Conservation (phyloP, 2,888 invertebrate species). For the Rapana venosa region DNA sequence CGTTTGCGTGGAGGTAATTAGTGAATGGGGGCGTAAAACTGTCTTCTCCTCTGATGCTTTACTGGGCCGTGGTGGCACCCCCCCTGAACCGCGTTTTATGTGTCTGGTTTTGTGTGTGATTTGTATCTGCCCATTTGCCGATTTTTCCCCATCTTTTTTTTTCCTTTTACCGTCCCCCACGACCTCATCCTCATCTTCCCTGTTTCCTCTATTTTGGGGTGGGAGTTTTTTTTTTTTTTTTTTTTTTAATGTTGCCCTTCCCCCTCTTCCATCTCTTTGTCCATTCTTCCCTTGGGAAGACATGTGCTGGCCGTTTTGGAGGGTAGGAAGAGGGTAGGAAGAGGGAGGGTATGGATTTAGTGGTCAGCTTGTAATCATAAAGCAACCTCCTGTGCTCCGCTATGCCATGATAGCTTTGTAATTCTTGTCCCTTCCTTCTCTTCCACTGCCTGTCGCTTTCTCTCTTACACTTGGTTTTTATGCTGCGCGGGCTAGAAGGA, state of each 20-base stretch:
- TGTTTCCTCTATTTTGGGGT: background rate
- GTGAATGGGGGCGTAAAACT: constrained; percentile 39
- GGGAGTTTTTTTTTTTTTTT: background rate
- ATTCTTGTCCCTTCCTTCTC: background rate
- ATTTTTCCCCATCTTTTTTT: background rate
- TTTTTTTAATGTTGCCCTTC: background rate
- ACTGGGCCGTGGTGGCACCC: constrained; percentile 12
- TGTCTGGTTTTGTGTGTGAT: constrained; percentile 40
- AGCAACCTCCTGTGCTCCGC: background rate
- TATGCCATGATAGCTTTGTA: background rate
- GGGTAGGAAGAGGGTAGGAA: background rate
- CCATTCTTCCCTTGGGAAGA: background rate
- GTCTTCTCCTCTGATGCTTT: constrained; percentile 33
- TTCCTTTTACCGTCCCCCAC: background rate
- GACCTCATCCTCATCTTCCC: background rate
- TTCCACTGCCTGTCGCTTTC: background rate
- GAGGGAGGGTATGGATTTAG: background rate
- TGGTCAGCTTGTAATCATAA: constrained; percentile 14
- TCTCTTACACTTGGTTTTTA: background rate
- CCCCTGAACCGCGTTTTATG: constrained; percentile 27
- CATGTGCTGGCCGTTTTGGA: background rate
- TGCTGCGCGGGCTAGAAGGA: background rate
- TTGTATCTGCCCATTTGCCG: constrained; percentile 32
- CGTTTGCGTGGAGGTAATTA: constrained; percentile 43
- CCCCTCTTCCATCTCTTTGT: background rate